Evolutionary conservation across 2,888 invertebrate species (phyloP), one percentile per base, ranked within the genome.

Genomic region (Microplitis deprimator): DNA sequence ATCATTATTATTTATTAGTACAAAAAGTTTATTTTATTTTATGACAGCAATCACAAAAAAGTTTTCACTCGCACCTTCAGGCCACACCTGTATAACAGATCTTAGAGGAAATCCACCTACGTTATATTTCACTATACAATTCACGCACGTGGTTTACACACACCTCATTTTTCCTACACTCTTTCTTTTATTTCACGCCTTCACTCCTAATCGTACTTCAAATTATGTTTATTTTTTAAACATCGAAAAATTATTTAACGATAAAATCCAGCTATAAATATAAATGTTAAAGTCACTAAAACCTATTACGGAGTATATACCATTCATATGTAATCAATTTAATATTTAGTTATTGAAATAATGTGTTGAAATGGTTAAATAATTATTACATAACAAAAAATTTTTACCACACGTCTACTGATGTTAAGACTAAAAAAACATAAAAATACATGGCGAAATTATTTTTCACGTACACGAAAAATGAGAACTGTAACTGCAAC

Each of bases 101-200:
- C 62, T 69, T 69, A 39, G 67, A 67, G 68, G 69, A 70, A 62
- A 75, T 70, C 75, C 75, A 64, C 75, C 75, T 64, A 75, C 75
- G 64, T 59, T 8, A 10, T 20, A 50, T 65, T 68, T 59, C 75
- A 39, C 60, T 75, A 69, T 17, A 29, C 29, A 69, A 62, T 62
- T 17, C 69, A 70, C 69, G 64, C 62, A 75, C 75, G 68, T 65
- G 62, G 69, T 50, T 62, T 69, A 75, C 87, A 84, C 87, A 84
- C 85, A 83, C 86, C 87, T 82, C 82, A 81, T 85, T 85, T 29
- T 82, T 86, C 87, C 86, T 87, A 87, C 87, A 85, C 86, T 82
- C 82, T 84, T 84, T 85, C 82, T 84, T 83, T 72, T 77, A 79
- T 65, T 65, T 65, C 29, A 65, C 65, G 65, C 65, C 65, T 65